Base-by-base conservation (phyloP, 2,797 vertebrate species). In the Micropoecilia bifurca region DNA sequence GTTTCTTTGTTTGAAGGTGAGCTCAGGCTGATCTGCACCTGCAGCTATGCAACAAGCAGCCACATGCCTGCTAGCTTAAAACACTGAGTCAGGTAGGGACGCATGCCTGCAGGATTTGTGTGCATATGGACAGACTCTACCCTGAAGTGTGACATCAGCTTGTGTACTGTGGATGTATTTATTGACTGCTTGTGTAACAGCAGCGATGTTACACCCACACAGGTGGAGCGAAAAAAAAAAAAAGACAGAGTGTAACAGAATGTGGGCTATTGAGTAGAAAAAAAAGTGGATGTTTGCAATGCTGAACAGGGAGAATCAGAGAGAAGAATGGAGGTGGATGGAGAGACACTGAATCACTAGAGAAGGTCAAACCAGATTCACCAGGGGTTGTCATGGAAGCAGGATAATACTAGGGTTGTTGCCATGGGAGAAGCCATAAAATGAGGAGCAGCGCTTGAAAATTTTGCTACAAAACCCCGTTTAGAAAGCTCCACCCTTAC, bases 341-440 rank as follows among this genome's bases (percentile, higher is more conserved):
- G 88, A 93, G 92, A 93, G 88, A 92, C 88, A 91, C 85, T 93
- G 92, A 94, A 94, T 94, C 94, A 94, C 80, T 88, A 89, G 88
- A 92, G 93, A 95, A 94, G 95, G 95, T 96, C 95, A 95, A 93
- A 89, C 85, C 71, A 82, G 93, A 93, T 93, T 94, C 93, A 91
- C 93, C 91, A 89, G 74, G 81, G 89, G 94, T 95, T 95, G 95
- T 92, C 94, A 95, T 95, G 93, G 94, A 93, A 95, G 94, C 95
- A 91, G 93, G 83, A 93, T 90, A 95, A 94, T 87, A 87, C 87
- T 87, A 80, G 91, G 93, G 91, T 95, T 88, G 90, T 91, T 93
- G 94, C 95, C 90, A 95, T 90, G 92, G 92, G 88, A 93, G 92
- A 93, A 87, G 88, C 87, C 88, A 85, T 76, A 78, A 83, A 84